A percentile compares a stretch with the other conserved stretches of the same genome.
Evolutionary conservation across 1,140 invertebrate genomes (phyloP).

Genomic region (Asbolus verrucosus): DNA sequence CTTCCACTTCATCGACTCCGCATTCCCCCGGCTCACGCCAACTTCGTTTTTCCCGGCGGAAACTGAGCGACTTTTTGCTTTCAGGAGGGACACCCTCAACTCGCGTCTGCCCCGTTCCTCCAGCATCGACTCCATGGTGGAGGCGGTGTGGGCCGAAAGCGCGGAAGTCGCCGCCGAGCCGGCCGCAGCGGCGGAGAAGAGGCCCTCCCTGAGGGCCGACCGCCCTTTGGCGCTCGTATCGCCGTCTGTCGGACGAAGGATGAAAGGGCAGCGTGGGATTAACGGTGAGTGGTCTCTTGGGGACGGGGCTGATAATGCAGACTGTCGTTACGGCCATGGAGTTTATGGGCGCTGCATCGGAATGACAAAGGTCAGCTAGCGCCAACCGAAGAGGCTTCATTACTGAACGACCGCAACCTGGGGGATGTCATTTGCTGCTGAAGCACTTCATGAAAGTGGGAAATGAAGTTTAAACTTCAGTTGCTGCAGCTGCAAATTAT

Average conservation of each 20-base stretch:
- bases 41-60: too few species aligned
- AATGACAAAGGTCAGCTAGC: constrained; percentile 9
- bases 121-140: constrained; percentile 82
- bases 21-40: not conserved
- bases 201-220: constrained; percentile 64
- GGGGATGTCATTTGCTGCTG: too few species aligned
- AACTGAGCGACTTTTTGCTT: too few species aligned
- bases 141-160: constrained; percentile 70
- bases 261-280: constrained; percentile 78
- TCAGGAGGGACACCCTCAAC: constrained; percentile 69
- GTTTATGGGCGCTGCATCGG: not conserved
- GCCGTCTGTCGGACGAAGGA: constrained; percentile 77
- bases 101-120: constrained; percentile 77
- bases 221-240: constrained; percentile 75
- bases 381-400: too few species aligned
- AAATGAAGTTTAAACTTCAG: too few species aligned
- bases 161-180: constrained; percentile 67
- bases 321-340: constrained; percentile 14
- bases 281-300: constrained; percentile 72
- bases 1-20: constrained; percentile 2
- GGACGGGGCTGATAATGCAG: not conserved
- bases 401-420: too few species aligned
- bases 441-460: too few species aligned
- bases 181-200: constrained; percentile 65
- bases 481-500: too few species aligned